Evolutionary conservation across 2,888 invertebrate species (phyloP).

Genomic region (Zaprionus lineosus): DNA sequence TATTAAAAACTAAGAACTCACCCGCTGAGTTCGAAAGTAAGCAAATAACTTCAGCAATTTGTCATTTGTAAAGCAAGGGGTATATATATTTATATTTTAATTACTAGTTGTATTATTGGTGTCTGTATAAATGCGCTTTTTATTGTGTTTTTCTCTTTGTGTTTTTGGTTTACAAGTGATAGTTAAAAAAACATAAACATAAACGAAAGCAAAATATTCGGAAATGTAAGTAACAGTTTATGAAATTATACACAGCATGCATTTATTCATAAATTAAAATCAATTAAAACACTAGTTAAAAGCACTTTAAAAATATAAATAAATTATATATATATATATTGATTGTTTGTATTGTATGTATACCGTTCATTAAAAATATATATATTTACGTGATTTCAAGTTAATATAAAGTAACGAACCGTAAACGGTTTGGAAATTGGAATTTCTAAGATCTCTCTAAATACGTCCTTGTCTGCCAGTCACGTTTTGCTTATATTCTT

Average conservation of each 20-base stretch:
- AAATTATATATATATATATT: constrained; percentile 34
- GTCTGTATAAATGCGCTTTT: constrained; percentile 64
- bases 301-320: constrained; percentile 53
- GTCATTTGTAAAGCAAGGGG: too few relatives aligned
- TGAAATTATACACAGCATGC: constrained; percentile 61
- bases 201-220: constrained; percentile 35
- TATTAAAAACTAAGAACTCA: too few relatives aligned
- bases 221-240: constrained; percentile 48
- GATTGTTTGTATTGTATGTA: constrained; percentile 9
- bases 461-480: constrained; percentile 10
- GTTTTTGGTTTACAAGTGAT: constrained; percentile 38
- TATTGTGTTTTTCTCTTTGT: constrained; percentile 34
- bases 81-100: constrained; percentile 42
- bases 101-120: constrained; percentile 49
- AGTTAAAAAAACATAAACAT: constrained; percentile 28
- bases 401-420: constrained; percentile 36
- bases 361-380: constrained; percentile 40
- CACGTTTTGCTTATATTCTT: constrained; percentile 12
- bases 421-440: constrained; percentile 57
- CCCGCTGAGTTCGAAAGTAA: too few relatives aligned
- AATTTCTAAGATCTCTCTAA: constrained; percentile 45
- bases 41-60: too few relatives aligned
- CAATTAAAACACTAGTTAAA: constrained; percentile 62
- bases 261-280: constrained; percentile 50
- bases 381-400: constrained; percentile 34